A percentile compares a stretch with the other conserved stretches of the same genome.
phyloP scores from a whole-genome alignment of 2,888 invertebrate genomes.

The Pyrochroa serraticornis region DNA sequence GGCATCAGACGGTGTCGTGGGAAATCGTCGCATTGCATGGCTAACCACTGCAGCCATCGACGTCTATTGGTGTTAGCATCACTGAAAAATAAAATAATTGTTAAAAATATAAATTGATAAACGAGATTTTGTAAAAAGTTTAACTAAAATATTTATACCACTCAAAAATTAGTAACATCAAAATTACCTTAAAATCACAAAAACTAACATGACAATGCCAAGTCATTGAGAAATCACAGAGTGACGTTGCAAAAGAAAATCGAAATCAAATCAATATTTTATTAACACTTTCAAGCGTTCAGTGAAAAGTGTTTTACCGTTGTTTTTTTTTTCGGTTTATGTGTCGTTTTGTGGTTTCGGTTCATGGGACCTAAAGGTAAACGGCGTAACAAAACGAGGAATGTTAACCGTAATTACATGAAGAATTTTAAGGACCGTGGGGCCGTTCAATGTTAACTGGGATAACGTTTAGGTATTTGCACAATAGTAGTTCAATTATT shows the following conservation, averaged over 20 bases:
- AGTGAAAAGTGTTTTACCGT: neutral
- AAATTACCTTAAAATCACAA: neutral
- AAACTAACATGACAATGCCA: neutral
- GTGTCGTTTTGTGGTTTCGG: conserved; percentile 5
- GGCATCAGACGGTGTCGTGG: conserved; percentile 68
- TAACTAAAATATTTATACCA: conserved; percentile 1
- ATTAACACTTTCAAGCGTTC: conserved; percentile 2
- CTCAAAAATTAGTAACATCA: neutral
- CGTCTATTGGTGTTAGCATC: conserved; percentile 65
- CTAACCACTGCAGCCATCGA: conserved; percentile 72
- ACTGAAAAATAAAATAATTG: conserved; percentile 59
- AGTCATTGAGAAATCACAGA: neutral
- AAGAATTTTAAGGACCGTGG: no score
- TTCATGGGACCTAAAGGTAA: conserved; percentile 7
- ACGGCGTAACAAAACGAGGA: neutral
- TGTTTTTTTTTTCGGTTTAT: neutral
- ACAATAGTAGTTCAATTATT: neutral
- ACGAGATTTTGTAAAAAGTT: neutral
- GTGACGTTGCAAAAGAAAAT: neutral
- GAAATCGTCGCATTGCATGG: conserved; percentile 72
- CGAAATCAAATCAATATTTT: neutral
- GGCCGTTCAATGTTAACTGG: no score
- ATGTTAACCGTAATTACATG: no score
- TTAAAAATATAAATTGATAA: neutral
- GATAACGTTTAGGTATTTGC: neutral